Evolutionary conservation across 2,888 invertebrate genomes (phyloP).

Genomic region (Exocentrus adspersus): DNA sequence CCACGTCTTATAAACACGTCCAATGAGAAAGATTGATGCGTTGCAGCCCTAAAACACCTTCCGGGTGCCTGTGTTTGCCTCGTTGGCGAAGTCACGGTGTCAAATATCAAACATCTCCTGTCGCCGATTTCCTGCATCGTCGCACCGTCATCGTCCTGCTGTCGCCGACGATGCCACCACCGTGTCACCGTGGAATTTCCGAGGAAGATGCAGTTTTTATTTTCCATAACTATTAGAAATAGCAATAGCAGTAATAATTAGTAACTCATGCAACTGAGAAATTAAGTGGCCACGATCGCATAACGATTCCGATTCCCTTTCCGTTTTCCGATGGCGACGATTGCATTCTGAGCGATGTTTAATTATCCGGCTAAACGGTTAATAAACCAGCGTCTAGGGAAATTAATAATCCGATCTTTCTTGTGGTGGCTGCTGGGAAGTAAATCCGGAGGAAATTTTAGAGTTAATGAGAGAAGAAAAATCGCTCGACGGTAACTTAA

Average conservation of each 20-base stretch:
- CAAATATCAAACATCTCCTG: slow-evolving; percentile 10
- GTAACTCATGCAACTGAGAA: no score
- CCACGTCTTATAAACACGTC: background rate
- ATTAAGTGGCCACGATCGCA: no score
- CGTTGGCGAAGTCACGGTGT: background rate
- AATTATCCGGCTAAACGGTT: background rate
- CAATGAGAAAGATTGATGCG: background rate
- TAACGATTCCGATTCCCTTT: no score
- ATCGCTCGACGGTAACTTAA: no score
- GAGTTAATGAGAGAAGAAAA: no score
- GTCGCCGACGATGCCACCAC: no score
- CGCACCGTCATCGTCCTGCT: background rate
- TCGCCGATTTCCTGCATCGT: background rate
- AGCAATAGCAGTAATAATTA: no score
- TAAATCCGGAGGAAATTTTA: background rate
- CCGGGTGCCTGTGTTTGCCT: background rate
- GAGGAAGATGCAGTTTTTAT: no score
- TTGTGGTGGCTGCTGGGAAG: background rate
- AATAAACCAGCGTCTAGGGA: background rate
- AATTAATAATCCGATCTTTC: background rate
- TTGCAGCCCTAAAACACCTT: background rate
- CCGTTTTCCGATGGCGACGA: background rate
- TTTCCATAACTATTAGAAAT: no score
- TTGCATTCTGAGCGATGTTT: background rate
- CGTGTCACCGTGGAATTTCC: no score